Evolutionary conservation across 2,797 vertebrate species (phyloP), one percentile per base, ranked within the genome.

Genomic region (Pangasius krempfi): DNA sequence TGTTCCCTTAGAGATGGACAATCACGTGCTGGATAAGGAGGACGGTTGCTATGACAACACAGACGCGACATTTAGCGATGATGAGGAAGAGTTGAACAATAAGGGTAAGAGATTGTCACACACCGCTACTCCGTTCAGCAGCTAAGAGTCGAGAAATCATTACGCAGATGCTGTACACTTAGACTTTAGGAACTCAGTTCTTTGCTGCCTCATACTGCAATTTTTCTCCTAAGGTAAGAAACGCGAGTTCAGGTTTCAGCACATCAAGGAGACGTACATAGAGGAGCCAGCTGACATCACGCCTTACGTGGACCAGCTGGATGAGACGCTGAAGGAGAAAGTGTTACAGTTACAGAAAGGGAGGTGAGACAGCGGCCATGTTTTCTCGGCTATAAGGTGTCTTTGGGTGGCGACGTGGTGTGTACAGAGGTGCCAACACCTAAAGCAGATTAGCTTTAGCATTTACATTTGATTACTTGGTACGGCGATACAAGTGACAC

Each of bases 261-360:
- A 98, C 0, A 98, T 99, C 93, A 98, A 97, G 94, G 98, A 99
- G 91, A 96, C 97, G 0, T 95, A 98, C 0, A 93, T 98, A 47
- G 98, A 99, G 88, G 98, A 99, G 92, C 98, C 98, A 0, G 97
- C 98, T 22, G 98, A 99, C 92, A 98, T 99, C 95, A 98, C 98
- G 0, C 97, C 98, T 0, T 99, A 97, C 94, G 94, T 98, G 52
- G 98, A 99, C 94, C 98, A 99, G 92, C 91, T 99, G 93, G 98
- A 99, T 0, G 98, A 99, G 88, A 96, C 96, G 0, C 95, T 99
- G 91, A 97, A 96, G 91, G 98, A 99, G 68, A 99, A 98, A 88
- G 97, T 99, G 2, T 95, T 98, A 58, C 97, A 97, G 92, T 95
- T 99, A 22, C 98, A 99, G 96, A 99, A 99, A 88, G 97, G 96